Conservation (phyloP, 1,140 invertebrate species). For the Stenopsyche tienmushanensis region DNA sequence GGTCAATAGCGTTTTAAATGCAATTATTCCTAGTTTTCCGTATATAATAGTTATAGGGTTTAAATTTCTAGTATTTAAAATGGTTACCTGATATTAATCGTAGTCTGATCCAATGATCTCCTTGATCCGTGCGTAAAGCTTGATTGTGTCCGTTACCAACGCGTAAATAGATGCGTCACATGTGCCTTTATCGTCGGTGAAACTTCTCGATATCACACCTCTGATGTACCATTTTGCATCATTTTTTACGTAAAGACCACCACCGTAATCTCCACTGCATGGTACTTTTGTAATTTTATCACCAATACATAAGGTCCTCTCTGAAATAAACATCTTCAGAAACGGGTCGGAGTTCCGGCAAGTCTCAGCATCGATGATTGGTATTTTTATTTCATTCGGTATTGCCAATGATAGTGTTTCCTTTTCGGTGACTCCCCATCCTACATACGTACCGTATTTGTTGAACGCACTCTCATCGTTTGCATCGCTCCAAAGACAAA, state of each 20-base stretch:
- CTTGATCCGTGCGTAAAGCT: too few relatives aligned
- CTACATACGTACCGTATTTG: constrained; percentile 47
- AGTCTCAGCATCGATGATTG: constrained; percentile 47
- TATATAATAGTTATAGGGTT: too few relatives aligned
- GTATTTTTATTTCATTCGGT: constrained; percentile 44
- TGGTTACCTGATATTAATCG: too few relatives aligned
- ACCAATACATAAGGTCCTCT: constrained; percentile 52
- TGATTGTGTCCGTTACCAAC: too few relatives aligned
- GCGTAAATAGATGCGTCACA: too few relatives aligned
- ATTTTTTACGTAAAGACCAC: constrained; percentile 46
- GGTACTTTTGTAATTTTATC: constrained; percentile 48
- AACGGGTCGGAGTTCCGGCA: too few relatives aligned
- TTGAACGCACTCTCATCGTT: constrained; percentile 45
- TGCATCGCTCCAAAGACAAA: constrained; percentile 55
- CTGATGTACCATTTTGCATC: constrained; percentile 50
- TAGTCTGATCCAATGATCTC: too few relatives aligned
- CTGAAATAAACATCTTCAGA: constrained; percentile 42
- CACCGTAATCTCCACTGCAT: constrained; percentile 54
- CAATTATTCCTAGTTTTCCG: too few relatives aligned
- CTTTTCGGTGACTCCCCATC: constrained; percentile 49
- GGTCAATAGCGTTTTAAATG: too few relatives aligned
- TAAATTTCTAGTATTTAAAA: too few relatives aligned
- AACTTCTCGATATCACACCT: constrained; percentile 56
- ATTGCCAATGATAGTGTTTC: constrained; percentile 40
- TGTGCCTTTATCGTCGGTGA: too few relatives aligned